Conservation (phyloP, 1,140 invertebrate species). For the Papilio dardanus region DNA sequence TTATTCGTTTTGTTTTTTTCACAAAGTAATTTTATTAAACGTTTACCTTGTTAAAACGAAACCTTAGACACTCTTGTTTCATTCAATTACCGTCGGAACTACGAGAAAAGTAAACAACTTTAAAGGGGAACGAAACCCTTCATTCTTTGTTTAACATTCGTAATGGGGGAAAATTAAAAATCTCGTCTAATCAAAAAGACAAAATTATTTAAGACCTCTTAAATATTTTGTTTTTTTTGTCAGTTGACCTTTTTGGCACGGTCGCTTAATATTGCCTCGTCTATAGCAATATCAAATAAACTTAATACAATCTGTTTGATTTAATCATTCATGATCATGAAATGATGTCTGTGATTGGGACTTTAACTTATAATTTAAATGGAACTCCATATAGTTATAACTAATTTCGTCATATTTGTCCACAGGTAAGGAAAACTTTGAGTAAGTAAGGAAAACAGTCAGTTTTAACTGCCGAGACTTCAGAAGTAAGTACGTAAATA, state of each 20-base stretch:
- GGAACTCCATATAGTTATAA: background rate
- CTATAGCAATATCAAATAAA: too few relatives aligned
- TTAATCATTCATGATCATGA: too few relatives aligned
- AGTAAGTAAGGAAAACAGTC: background rate
- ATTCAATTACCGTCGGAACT: slow-evolving; percentile 22
- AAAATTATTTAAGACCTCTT: background rate
- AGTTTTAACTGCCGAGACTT: slow-evolving; percentile 16
- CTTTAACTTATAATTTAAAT: background rate
- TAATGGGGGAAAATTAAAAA: slow-evolving; percentile 20
- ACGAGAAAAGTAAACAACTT: slow-evolving; percentile 23
- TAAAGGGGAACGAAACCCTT: slow-evolving; percentile 17
- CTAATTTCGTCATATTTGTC: background rate
- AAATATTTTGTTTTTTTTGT: background rate
- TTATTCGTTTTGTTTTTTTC: slow-evolving; percentile 19
- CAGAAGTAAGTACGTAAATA: slow-evolving; percentile 20
- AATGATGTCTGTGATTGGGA: too few relatives aligned
- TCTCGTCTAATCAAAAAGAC: background rate
- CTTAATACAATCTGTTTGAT: too few relatives aligned
- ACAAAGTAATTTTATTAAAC: slow-evolving; percentile 17
- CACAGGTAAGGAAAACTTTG: slow-evolving; percentile 19
- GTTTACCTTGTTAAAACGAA: slow-evolving; percentile 24
- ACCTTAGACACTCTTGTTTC: slow-evolving; percentile 20
- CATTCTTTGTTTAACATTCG: background rate
- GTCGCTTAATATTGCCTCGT: too few relatives aligned
- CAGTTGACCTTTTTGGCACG: too few relatives aligned